phyloP scores from a whole-genome alignment of 2,888 invertebrate genomes.

The Euzophera pinguis region DNA sequence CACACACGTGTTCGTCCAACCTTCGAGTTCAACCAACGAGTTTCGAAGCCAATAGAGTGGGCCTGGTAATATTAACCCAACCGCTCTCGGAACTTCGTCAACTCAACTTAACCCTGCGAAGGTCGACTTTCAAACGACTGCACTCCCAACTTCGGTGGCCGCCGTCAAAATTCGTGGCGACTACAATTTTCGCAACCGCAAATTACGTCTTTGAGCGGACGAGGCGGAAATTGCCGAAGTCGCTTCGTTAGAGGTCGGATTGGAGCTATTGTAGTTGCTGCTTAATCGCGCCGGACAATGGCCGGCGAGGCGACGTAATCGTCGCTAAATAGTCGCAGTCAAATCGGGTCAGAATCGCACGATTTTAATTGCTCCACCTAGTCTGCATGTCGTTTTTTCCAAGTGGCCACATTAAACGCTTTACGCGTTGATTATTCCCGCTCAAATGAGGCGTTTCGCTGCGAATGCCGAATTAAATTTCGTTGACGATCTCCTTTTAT shows the following conservation, averaged over 20 bases:
- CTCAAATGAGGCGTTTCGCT: constrained; percentile 54
- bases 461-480: constrained; percentile 63
- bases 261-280: constrained; percentile 63
- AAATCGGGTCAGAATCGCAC: constrained; percentile 52
- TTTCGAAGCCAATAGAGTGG: constrained; percentile 40
- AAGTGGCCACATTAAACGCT: constrained; percentile 51
- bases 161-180: constrained; percentile 56
- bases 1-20: background rate
- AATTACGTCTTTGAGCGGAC: constrained; percentile 74
- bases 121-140: constrained; percentile 61
- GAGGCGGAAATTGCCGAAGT: constrained; percentile 68
- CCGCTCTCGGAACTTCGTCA: constrained; percentile 43
- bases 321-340: constrained; percentile 67
- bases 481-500: constrained; percentile 57
- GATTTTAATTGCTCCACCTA: constrained; percentile 48
- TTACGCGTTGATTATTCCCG: constrained; percentile 63
- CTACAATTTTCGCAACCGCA: constrained; percentile 68
- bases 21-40: constrained; percentile 20
- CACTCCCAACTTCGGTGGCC: constrained; percentile 45
- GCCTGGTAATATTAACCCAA: constrained; percentile 43
- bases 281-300: constrained; percentile 72
- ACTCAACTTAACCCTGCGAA: constrained; percentile 45
- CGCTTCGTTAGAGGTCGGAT: constrained; percentile 73
- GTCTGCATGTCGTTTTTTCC: constrained; percentile 38
- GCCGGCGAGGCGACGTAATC: constrained; percentile 70